These are phyloP conservation scores for Vulpes ferrilata DNA, from an alignment of 2,113 vertebrate species.

Conservation along the genomic window DNA sequence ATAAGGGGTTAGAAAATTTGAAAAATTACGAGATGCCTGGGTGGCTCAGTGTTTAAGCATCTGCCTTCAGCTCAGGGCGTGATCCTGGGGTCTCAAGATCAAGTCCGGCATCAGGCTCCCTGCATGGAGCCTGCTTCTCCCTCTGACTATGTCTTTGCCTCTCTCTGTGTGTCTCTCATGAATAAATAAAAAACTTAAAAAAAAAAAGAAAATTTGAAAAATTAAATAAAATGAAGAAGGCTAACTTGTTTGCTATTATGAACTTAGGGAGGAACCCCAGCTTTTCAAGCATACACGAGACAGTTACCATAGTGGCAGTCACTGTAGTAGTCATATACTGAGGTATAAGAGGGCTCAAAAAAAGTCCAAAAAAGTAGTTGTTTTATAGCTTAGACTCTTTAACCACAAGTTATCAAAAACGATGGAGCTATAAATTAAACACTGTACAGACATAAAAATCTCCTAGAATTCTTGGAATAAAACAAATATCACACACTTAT, in stretches of 20 bases:
- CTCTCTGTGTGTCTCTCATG: too few species aligned
- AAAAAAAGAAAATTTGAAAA: not conserved
- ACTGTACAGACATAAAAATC: not conserved
- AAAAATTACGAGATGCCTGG: not conserved
- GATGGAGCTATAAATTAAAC: not conserved
- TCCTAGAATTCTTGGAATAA: not conserved
- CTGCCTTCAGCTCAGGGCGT: too few species aligned
- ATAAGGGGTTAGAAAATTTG: not conserved
- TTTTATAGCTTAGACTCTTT: not conserved
- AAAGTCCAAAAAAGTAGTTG: not conserved
- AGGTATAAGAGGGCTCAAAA: not conserved
- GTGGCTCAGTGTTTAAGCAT: too few species aligned
- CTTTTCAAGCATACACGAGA: not conserved
- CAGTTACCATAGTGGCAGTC: not conserved
- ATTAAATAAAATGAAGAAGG: not conserved
- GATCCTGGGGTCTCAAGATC: too few species aligned
- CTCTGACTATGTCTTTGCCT: too few species aligned
- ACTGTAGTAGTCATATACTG: not conserved
- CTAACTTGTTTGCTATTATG: not conserved
- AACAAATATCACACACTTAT: not conserved
- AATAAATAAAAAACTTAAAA: too few species aligned
- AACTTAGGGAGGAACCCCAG: not conserved
- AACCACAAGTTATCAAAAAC: not conserved
- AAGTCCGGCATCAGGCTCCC: too few species aligned
- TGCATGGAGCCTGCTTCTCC: too few species aligned